Evolutionary conservation across 2,113 vertebrate genomes (phyloP).

Genomic region (Marmota monax): DNA sequence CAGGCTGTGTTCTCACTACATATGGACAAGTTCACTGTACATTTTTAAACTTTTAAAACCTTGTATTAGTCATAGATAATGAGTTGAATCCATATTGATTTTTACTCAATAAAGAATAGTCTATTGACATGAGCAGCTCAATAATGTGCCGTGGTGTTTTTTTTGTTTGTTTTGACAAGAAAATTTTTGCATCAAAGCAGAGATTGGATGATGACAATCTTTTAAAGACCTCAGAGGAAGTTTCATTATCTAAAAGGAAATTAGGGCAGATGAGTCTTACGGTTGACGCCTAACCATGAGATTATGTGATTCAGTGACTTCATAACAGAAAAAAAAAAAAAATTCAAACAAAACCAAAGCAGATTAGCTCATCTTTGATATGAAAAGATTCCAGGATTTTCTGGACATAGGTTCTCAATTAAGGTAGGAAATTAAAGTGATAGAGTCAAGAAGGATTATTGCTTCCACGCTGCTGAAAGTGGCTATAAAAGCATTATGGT

Average conservation of each 20-base stretch:
- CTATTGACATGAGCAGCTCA: neutral
- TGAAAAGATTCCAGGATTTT: neutral
- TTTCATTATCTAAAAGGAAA: neutral
- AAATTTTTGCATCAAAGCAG: neutral
- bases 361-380: neutral
- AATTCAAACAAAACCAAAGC: neutral
- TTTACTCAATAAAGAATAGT: conserved; percentile 2
- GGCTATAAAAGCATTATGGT: neutral
- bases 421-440: neutral
- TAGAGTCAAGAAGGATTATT: neutral
- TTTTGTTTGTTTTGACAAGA: neutral
- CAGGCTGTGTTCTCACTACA: neutral
- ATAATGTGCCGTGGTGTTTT: neutral
- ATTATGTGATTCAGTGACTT: conserved; percentile 25
- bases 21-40: neutral
- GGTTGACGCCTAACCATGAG: neutral
- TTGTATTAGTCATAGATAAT: neutral
- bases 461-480: neutral
- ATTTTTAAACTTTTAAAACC: neutral
- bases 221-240: neutral
- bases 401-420: neutral
- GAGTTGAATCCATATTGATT: neutral
- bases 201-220: neutral
- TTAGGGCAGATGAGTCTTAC: neutral
- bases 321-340: neutral